Conservation (phyloP, 2,797 vertebrate genomes). For the Hypotaenidia okinawae region DNA sequence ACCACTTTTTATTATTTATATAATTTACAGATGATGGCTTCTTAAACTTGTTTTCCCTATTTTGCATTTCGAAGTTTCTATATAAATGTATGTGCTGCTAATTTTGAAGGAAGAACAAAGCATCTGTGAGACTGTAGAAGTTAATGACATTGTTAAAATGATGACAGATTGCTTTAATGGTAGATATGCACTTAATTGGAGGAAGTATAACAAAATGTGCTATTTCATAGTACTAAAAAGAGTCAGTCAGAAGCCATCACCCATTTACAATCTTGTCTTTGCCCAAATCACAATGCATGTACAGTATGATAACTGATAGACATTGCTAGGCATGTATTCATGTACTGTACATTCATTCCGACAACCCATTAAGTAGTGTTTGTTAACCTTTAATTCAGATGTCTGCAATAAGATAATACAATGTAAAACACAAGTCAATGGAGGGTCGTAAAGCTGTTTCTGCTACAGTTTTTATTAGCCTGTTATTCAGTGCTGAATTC, state of each 20-base stretch:
- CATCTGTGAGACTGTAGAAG: slow-evolving; percentile 64
- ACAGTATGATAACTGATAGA: slow-evolving; percentile 57
- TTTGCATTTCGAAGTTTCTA: slow-evolving; percentile 70
- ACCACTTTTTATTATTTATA: slow-evolving; percentile 75
- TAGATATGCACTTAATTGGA: slow-evolving; percentile 77
- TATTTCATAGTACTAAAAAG: slow-evolving; percentile 72
- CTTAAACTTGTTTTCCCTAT: slow-evolving; percentile 72
- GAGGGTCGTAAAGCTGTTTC: slow-evolving; percentile 80
- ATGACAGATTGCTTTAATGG: slow-evolving; percentile 79
- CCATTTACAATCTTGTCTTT: slow-evolving; percentile 66
- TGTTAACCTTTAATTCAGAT: slow-evolving; percentile 83
- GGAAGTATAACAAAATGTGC: slow-evolving; percentile 76
- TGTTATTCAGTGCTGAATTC: slow-evolving; percentile 74
- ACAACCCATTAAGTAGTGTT: slow-evolving; percentile 79
- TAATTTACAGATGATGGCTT: slow-evolving; percentile 70
- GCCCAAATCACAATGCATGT: slow-evolving; percentile 58
- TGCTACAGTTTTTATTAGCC: slow-evolving; percentile 81
- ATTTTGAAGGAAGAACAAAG: slow-evolving; percentile 79
- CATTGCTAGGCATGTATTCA: slow-evolving; percentile 70
- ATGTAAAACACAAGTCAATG: slow-evolving; percentile 81
- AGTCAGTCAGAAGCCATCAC: slow-evolving; percentile 72
- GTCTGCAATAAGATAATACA: slow-evolving; percentile 80
- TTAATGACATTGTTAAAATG: slow-evolving; percentile 78
- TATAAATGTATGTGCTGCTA: slow-evolving; percentile 71
- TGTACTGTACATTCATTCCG: slow-evolving; percentile 70